Conservation (phyloP, 2,113 vertebrate species). For the Dolichallabes microphthalmus region DNA sequence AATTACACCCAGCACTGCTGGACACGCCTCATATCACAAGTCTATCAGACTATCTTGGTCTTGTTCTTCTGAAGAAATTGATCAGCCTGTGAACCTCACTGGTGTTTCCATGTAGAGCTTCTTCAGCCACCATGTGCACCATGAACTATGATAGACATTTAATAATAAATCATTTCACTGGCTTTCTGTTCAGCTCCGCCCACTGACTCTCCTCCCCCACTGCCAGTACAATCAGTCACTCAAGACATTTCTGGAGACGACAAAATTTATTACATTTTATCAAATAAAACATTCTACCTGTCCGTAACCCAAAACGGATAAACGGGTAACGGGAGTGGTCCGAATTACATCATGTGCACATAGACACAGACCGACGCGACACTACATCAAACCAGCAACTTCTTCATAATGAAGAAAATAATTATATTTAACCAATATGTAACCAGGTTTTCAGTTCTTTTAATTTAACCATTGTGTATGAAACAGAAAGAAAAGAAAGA, state of each 20-base stretch:
- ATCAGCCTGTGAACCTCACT: background rate
- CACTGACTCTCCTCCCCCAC: background rate
- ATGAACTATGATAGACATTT: background rate
- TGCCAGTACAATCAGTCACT: background rate
- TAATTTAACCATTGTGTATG: background rate
- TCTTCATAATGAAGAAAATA: background rate
- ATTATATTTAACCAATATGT: background rate
- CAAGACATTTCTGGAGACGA: background rate
- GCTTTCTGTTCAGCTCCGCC: background rate
- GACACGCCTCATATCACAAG: background rate
- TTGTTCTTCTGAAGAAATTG: background rate
- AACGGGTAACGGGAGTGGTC: background rate
- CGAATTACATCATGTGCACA: background rate
- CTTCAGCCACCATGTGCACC: background rate
- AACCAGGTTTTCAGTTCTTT: background rate
- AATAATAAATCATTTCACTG: background rate
- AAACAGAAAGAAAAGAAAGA: background rate
- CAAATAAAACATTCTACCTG: background rate
- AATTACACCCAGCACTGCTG: too few relatives aligned
- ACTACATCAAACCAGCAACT: too few relatives aligned
- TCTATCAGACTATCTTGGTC: background rate
- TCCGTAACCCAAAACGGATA: background rate
- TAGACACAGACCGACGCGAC: background rate
- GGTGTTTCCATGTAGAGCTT: background rate
- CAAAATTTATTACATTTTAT: constrained; percentile 10